Percentiles rank a stretch among this genome's conserved stretches.
Conservation (phyloP, 2,888 invertebrate species). For the Lingula anatina region DNA sequence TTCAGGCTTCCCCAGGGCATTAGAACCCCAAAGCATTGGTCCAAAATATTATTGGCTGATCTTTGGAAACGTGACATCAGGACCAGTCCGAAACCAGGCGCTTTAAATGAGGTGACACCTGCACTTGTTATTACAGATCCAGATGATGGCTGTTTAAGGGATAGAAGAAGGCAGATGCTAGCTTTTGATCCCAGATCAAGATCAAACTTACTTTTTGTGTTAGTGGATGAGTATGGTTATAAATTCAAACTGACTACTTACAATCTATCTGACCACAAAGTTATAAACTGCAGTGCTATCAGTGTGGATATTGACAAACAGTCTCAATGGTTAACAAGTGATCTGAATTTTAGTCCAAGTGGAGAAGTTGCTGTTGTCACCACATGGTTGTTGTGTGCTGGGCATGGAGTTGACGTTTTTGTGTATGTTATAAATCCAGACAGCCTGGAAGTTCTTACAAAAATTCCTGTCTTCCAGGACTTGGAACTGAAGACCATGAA, state of each 20-base stretch:
- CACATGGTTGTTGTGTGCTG: not conserved
- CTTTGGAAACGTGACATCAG: too few species aligned
- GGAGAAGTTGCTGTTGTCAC: slow-evolving; percentile 3
- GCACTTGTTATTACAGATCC: too few species aligned
- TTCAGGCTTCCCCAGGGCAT: slow-evolving; percentile 12
- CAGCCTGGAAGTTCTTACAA: not conserved
- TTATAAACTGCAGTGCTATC: not conserved
- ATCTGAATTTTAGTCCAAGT: slow-evolving; percentile 2
- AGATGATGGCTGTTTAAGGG: slow-evolving; percentile 6
- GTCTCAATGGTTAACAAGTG: slow-evolving; percentile 1
- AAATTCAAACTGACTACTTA: slow-evolving; percentile 8
- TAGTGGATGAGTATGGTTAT: slow-evolving; percentile 10
- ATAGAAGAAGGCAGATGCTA: slow-evolving; percentile 11
- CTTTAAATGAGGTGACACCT: too few species aligned
- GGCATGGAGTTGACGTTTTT: not conserved
- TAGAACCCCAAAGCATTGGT: slow-evolving; percentile 7
- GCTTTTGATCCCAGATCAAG: slow-evolving; percentile 10
- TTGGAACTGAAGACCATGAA: not conserved
- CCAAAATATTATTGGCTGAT: slow-evolving; percentile 8
- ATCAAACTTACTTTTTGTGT: slow-evolving; percentile 4
- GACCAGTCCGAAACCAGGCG: too few species aligned
- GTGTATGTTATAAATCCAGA: not conserved
- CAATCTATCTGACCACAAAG: slow-evolving; percentile 1
- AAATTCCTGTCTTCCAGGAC: not conserved
- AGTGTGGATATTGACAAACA: not conserved